Base-by-base conservation (phyloP, 2,797 vertebrate species). In the Enoplosus armatus region DNA sequence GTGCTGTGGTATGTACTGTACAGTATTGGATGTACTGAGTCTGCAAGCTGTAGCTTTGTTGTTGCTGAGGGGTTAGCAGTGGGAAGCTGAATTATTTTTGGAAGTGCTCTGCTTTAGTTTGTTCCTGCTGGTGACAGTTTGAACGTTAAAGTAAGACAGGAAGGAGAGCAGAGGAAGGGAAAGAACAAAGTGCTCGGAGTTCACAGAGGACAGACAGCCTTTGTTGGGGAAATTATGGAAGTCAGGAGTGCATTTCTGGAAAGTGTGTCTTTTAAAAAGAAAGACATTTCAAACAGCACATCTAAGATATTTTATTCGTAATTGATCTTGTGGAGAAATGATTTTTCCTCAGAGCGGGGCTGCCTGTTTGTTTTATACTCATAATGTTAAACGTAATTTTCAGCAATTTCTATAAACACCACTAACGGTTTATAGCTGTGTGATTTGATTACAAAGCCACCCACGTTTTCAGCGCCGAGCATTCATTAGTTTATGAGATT, bases 401-500 rank as follows among this genome's bases (percentile, higher is more conserved):
- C 62, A 63, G 53, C 68, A 15, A 35, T 73, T 81, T 76, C 41
- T 73, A 75, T 67, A 79, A 79, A 76, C 64, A 61, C 41, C 65
- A 45, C 63, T 73, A 55, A 80, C 12, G 22, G 39, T 75, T 80
- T 74, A 73, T 51, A 8, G 83, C 83, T 27, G 55, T 74, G 39
- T 83, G 72, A 87, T 87, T 75, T 58, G 60, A 87, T 89, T 80
- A 84, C 59, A 39, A 73, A 79, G 71, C 74, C 76, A n/a, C 76
- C 80, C 83, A 86, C 76, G 4, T 51, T 51, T 56, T 60, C 41
- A 79, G 59, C 8, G 0, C 33, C 0, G 4, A 67, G 59, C 70
- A 53, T 61, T 78, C 79, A 86, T 89, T 68, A 82, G 78, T 66
- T 84, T 64, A 87, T 75, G 54, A 77, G 80, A 85, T 87, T 75